phyloP scores from a whole-genome alignment of 2,888 invertebrate genomes.

The Schrankia costaestrigalis region DNA sequence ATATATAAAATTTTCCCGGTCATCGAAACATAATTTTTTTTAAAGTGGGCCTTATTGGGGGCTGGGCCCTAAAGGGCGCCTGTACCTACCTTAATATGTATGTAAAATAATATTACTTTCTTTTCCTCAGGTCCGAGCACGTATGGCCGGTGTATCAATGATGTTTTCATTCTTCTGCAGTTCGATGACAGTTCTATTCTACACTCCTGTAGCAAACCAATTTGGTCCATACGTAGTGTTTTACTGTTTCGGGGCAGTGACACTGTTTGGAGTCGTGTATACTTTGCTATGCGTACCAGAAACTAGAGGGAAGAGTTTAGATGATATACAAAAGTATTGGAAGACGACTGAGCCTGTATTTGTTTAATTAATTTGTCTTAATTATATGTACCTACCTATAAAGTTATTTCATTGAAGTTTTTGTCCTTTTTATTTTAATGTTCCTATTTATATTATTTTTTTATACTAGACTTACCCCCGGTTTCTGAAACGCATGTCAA shows the following conservation, averaged over 20 bases:
- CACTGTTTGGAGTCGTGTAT: slow-evolving; percentile 56
- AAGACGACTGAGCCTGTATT: slow-evolving; percentile 44
- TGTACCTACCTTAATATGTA: too few species aligned
- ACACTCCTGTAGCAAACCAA: slow-evolving; percentile 51
- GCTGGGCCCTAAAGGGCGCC: too few species aligned
- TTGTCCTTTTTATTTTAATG: too few species aligned
- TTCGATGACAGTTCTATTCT: slow-evolving; percentile 59
- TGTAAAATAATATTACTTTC: background rate
- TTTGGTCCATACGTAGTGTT: slow-evolving; percentile 64
- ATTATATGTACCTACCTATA: too few species aligned
- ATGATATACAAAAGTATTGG: slow-evolving; percentile 58
- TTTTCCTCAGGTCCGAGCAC: slow-evolving; percentile 49
- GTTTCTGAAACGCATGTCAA: too few species aligned
- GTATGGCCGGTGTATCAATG: slow-evolving; percentile 62
- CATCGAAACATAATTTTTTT: too few species aligned
- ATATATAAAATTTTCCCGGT: too few species aligned
- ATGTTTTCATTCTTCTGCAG: slow-evolving; percentile 65
- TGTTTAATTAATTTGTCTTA: too few species aligned
- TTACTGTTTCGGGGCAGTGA: slow-evolving; percentile 58
- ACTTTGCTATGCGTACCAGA: slow-evolving; percentile 68
- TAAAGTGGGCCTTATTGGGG: too few species aligned
- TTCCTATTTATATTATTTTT: too few species aligned
- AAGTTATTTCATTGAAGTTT: too few species aligned
- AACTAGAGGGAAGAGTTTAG: slow-evolving; percentile 67
- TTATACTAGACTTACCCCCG: too few species aligned